phyloP scores from a whole-genome alignment of 2,797 vertebrate genomes.

The Tenualosa ilisha region DNA sequence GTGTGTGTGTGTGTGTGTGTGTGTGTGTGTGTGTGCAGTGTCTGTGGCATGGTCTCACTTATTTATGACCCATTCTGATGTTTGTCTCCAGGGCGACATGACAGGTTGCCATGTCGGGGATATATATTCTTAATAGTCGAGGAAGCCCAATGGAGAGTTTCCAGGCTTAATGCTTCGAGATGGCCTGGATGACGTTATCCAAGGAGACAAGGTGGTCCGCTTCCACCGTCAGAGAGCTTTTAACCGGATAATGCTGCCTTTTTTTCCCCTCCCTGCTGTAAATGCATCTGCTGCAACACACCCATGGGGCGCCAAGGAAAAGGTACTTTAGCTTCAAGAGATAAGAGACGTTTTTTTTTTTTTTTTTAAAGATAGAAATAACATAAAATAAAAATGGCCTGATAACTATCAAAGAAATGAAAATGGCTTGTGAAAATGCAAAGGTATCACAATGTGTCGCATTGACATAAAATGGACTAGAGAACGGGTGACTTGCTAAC shows the following conservation, averaged over 20 bases:
- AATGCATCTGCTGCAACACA: background rate
- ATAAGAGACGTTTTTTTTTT: background rate
- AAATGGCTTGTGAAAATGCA: background rate
- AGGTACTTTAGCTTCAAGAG: background rate
- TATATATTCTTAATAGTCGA: constrained; percentile 58
- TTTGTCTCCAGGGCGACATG: constrained; percentile 44
- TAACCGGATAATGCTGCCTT: constrained; percentile 38
- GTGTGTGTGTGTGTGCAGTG: background rate
- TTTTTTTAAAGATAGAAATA: background rate
- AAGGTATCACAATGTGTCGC: background rate
- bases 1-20: background rate
- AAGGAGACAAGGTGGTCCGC: constrained; percentile 59
- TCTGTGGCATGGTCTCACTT: constrained; percentile 12
- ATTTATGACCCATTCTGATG: constrained; percentile 44
- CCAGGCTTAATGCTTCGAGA: constrained; percentile 58
- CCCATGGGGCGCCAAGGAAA: background rate
- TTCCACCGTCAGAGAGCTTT: constrained; percentile 52
- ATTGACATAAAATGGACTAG: background rate
- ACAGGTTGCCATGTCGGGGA: constrained; percentile 37
- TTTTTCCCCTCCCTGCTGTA: background rate
- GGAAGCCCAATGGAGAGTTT: constrained; percentile 55
- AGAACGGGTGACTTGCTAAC: background rate
- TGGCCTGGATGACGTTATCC: constrained; percentile 62
- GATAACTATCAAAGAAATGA: background rate
- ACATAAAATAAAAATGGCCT: background rate